Percentiles rank a stretch among this genome's conserved stretches.
Evolutionary conservation across 2,797 vertebrate species (phyloP).

Genomic region (Loriculus beryllinus): DNA sequence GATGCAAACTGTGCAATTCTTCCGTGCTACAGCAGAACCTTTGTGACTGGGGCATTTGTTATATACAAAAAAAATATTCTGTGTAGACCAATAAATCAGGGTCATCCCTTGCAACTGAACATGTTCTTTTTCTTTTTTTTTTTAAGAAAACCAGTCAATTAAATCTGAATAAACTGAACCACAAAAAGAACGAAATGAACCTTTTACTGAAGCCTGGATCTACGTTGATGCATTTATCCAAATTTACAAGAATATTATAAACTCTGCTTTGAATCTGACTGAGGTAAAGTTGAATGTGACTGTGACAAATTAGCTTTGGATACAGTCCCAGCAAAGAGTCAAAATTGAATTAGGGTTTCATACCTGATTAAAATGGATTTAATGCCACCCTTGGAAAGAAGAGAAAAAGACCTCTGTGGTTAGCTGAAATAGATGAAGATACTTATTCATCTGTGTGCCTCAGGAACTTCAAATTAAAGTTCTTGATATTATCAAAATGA

Average conservation of each 20-base stretch:
- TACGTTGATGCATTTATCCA: not conserved
- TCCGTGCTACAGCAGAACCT: not conserved
- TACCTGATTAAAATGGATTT: constrained; percentile 50
- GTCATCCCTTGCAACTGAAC: not conserved
- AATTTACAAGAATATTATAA: constrained; percentile 22
- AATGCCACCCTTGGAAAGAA: not conserved
- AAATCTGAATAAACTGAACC: not conserved
- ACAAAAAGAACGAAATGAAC: not conserved
- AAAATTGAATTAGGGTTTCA: constrained; percentile 37
- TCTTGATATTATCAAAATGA: not conserved
- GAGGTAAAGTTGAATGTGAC: not conserved
- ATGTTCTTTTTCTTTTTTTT: not conserved
- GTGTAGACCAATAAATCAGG: not conserved
- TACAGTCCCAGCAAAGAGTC: constrained; percentile 12
- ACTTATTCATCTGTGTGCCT: not conserved
- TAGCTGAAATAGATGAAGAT: not conserved
- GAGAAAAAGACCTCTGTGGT: not conserved
- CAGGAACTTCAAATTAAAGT: not conserved
- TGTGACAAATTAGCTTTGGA: constrained; percentile 40
- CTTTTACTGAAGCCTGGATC: not conserved
- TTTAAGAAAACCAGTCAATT: not conserved
- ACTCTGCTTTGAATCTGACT: constrained; percentile 1
- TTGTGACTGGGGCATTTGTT: not conserved
- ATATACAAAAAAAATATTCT: not conserved
- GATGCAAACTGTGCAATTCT: not conserved